Percentiles rank a stretch among this genome's conserved stretches.
These are phyloP conservation scores for Burhinus bistriatus DNA, from an alignment of 2,113 vertebrate species.

Conservation along the genomic window DNA sequence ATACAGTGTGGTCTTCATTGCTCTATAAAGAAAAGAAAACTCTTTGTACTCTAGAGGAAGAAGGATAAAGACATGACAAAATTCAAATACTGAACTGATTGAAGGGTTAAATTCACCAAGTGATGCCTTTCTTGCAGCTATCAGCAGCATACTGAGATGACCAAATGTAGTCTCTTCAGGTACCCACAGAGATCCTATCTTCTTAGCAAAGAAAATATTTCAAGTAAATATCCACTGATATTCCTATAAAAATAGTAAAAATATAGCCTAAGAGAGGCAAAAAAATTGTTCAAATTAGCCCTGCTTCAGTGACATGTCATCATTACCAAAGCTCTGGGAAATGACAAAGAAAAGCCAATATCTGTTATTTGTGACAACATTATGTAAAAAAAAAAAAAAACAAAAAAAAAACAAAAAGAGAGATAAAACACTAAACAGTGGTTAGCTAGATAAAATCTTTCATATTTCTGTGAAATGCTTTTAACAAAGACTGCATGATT, in stretches of 20 bases:
- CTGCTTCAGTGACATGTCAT: background rate
- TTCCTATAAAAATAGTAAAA: background rate
- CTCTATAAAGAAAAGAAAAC: accelerated
- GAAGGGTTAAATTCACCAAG: background rate
- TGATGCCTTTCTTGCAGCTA: background rate
- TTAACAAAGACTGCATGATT: background rate
- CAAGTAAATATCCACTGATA: no score
- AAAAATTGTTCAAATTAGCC: background rate
- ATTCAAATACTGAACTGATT: background rate
- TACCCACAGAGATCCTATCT: background rate
- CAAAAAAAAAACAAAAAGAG: background rate
- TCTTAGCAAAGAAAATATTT: background rate
- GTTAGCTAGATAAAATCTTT: background rate
- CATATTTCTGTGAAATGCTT: background rate
- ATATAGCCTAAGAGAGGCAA: background rate
- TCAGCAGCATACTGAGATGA: background rate
- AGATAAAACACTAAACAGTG: background rate
- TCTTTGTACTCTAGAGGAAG: background rate
- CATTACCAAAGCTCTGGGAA: background rate
- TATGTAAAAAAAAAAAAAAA: background rate
- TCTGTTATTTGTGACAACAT: background rate
- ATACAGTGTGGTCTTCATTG: background rate
- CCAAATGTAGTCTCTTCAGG: background rate
- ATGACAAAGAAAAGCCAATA: background rate
- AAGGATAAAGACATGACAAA: background rate